Evolutionary conservation across 2,888 invertebrate genomes (phyloP).

Genomic region (Dicyrtomina minuta): DNA sequence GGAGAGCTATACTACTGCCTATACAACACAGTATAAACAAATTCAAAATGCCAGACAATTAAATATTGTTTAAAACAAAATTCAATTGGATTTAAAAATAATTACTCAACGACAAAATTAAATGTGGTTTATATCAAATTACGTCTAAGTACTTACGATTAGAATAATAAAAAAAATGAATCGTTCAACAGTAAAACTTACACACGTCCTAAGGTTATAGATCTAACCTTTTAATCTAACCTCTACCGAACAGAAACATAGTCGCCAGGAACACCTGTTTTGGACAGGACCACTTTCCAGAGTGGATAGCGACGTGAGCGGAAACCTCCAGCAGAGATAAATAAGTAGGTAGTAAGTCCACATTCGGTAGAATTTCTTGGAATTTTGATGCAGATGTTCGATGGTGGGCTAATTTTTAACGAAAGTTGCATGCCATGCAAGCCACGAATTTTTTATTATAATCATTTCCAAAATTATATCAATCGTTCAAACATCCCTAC

Average conservation of each 20-base stretch:
- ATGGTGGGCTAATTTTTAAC: constrained; percentile 42
- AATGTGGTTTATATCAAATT: not conserved
- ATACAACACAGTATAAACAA: too few relatives aligned
- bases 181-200: not conserved
- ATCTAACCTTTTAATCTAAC: not conserved
- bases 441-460: constrained; percentile 44
- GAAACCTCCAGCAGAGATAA: constrained; percentile 28
- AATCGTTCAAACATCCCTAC: too few relatives aligned
- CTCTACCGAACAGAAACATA: constrained; percentile 17
- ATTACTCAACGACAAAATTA: too few relatives aligned
- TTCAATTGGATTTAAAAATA: too few relatives aligned
- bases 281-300: constrained; percentile 36
- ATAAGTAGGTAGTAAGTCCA: constrained; percentile 43
- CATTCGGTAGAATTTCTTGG: constrained; percentile 42
- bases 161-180: not conserved
- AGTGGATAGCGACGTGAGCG: constrained; percentile 26
- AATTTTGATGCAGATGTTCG: constrained; percentile 33
- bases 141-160: not conserved
- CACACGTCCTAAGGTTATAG: not conserved
- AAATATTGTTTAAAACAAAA: too few relatives aligned
- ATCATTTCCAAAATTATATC: constrained; percentile 48
- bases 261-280: constrained; percentile 28
- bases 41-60: too few relatives aligned
- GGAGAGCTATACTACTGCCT: too few relatives aligned
- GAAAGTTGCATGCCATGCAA: constrained; percentile 49